Evolutionary conservation across 30 jellyfish, hydroid and myxozoan species (phyloP).

Genomic region (Aurelia sp.): DNA sequence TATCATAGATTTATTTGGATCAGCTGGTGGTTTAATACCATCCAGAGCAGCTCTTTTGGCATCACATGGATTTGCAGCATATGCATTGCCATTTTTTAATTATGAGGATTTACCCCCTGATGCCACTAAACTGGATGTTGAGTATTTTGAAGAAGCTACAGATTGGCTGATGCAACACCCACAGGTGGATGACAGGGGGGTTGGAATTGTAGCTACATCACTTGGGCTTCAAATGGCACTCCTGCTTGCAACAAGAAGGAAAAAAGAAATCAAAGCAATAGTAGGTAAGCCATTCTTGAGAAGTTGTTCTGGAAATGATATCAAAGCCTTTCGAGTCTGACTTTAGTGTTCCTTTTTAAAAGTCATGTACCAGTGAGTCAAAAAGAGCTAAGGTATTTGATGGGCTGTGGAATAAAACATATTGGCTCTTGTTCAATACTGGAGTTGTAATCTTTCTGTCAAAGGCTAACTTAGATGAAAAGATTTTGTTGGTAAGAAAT

Average conservation of each 20-base stretch:
- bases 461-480: no score
- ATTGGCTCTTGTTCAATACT: no score
- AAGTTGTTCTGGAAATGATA: no score
- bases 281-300: no score
- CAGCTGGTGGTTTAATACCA: slow-evolving; percentile 22
- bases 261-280: background rate
- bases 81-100: slow-evolving; percentile 51
- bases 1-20: slow-evolving; percentile 32
- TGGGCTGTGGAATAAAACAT: no score
- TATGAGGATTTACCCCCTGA: slow-evolving; percentile 34
- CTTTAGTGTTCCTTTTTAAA: no score
- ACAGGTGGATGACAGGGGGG: slow-evolving; percentile 46
- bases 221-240: slow-evolving; percentile 59
- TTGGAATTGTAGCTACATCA: slow-evolving; percentile 66
- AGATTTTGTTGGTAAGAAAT: no score
- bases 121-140: slow-evolving; percentile 36
- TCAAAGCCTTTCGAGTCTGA: no score
- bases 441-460: no score
- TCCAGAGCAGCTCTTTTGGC: slow-evolving; percentile 81
- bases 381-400: no score
- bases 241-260: slow-evolving; percentile 23
- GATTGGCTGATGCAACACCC: slow-evolving; percentile 65
- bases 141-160: slow-evolving; percentile 72
- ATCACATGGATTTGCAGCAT: slow-evolving; percentile 81
- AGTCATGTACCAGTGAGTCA: no score